Evolutionary conservation across 92 coral and sea anemone species (phyloP), one percentile per base, ranked within the genome.

Genomic region (Metridium senile): DNA sequence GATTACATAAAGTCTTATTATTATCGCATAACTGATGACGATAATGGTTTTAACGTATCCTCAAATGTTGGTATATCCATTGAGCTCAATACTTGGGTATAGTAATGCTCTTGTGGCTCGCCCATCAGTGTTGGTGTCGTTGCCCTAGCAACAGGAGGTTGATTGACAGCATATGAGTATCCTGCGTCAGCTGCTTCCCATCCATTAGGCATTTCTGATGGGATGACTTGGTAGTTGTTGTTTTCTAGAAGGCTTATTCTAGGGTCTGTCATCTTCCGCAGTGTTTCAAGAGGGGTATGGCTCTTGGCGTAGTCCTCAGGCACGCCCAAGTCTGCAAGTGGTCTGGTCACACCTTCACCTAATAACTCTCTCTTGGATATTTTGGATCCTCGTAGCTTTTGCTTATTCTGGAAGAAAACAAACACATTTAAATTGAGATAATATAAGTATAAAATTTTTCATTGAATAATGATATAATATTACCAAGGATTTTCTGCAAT

Each of bases 11-110:
- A 21, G 17, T 21, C 62, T 65, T 65, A 63, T 49, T 68, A 78
- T 67, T 54, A 51, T n/a, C 61, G 61, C 34, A 61, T 74, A 34
- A 62, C 25, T 33, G 90, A 87, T 35, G 87, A 87, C 33, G 94
- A 58, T 23, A 96, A 85, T 9, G 99, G 99, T 59, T 96, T 96
- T 35, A 96, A 84, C 13, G 97, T 93, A 58, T 96, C 99, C 61
- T 93, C 99, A 84, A 96, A 96, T 46, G 99, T 96, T 18, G 99
- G 99, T 18, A 96, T 96, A 27, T 94, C 98, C 93, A 94, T 88
- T 1, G 78, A 83, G 54, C 93, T 93, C 10, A 90, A 71, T 45
- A 86, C 77, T 58, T 87, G 89, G 2, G 96, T 87, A 65, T 87
- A 83, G 33, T 75, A 92, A 16, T 82, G 74, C 22, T 83, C 90